These are phyloP conservation scores for Aelia acuminata DNA, from an alignment of 2,888 invertebrate species.

Conservation along the genomic window DNA sequence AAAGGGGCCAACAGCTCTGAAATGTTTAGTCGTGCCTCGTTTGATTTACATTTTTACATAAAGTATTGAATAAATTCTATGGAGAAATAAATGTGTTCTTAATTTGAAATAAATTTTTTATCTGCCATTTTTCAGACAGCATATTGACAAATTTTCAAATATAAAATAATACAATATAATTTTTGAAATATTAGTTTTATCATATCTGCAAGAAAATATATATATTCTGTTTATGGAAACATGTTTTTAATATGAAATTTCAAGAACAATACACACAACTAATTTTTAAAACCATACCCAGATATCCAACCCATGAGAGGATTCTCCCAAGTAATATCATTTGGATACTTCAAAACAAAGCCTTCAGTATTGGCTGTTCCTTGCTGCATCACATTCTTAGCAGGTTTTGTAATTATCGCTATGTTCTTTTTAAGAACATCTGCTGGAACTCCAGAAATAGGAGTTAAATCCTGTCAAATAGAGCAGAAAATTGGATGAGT, in stretches of 20 bases:
- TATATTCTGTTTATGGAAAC: too few species aligned
- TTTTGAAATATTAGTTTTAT: too few species aligned
- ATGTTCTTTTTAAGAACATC: slow-evolving; percentile 16
- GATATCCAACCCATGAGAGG: slow-evolving; percentile 98
- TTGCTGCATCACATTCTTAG: slow-evolving; percentile 95
- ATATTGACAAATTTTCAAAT: too few species aligned
- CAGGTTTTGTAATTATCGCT: slow-evolving; percentile 11
- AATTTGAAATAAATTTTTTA: too few species aligned
- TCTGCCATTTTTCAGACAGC: too few species aligned
- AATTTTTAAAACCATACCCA: slow-evolving; percentile 73
- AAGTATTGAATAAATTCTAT: too few species aligned
- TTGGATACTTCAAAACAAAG: slow-evolving; percentile 97
- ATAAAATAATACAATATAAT: too few species aligned
- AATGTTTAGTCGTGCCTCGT: too few species aligned
- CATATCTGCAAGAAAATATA: too few species aligned
- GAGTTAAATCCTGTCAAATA: slow-evolving; percentile 44
- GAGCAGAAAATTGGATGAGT: background rate
- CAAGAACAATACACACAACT: background rate
- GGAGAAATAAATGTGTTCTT: too few species aligned
- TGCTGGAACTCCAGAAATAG: slow-evolving; percentile 49
- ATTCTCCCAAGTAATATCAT: slow-evolving; percentile 96
- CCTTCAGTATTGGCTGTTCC: slow-evolving; percentile 88
- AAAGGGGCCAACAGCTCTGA: too few species aligned
- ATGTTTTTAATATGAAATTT: background rate
- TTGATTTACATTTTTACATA: too few species aligned